Evolutionary conservation across 1,140 invertebrate species (phyloP).

Genomic region (Dermatophagoides farinae): DNA sequence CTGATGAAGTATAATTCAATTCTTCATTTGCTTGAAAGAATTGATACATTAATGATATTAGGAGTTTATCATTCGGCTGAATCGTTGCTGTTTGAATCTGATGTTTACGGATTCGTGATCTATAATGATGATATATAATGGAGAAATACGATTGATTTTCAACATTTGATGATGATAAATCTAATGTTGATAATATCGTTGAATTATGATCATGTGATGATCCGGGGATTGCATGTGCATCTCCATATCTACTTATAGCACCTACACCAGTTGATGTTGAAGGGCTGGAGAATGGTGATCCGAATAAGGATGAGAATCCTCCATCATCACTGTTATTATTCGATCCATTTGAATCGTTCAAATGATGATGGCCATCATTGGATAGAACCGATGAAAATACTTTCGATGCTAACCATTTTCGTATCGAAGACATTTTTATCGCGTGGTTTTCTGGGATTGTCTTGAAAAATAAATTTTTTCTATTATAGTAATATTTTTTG

Average conservation of each 20-base stretch:
- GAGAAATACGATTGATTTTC: not conserved
- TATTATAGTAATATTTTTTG: not conserved
- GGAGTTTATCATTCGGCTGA: not conserved
- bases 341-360: not conserved
- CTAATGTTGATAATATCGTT: not conserved
- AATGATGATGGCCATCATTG: not conserved
- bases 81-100: not conserved
- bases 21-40: constrained; percentile 97
- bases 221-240: not conserved
- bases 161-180: not conserved
- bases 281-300: too few relatives aligned
- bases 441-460: not conserved
- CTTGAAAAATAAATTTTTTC: not conserved
- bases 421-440: constrained; percentile 13
- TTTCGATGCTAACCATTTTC: constrained; percentile 13
- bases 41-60: constrained; percentile 29
- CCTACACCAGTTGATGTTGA: too few relatives aligned
- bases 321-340: too few relatives aligned
- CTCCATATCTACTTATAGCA: too few relatives aligned
- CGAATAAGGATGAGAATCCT: too few relatives aligned
- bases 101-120: not conserved
- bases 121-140: not conserved
- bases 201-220: not conserved
- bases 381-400: constrained; percentile 7
- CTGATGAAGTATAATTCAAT: constrained; percentile 73